Percentiles rank a stretch among this genome's conserved stretches.
These are phyloP conservation scores for Meriones psammophilus DNA, from an alignment of 2,797 vertebrate species.

Conservation along the genomic window DNA sequence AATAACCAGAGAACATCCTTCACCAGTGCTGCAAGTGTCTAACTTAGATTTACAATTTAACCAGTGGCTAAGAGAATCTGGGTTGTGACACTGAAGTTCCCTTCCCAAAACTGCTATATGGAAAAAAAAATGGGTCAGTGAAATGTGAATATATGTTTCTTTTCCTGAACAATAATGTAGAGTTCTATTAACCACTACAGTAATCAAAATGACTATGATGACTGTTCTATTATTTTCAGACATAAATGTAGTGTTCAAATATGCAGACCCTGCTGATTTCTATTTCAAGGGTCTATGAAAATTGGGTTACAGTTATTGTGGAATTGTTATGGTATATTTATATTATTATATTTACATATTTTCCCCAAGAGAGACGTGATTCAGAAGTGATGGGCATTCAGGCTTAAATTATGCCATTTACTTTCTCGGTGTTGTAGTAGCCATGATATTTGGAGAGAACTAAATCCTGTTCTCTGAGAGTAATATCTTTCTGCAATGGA, in stretches of 20 bases:
- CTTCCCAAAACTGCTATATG: slow-evolving; percentile 4
- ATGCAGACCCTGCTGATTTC: slow-evolving; percentile 11
- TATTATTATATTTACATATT: slow-evolving; percentile 35
- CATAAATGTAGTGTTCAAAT: slow-evolving; percentile 58
- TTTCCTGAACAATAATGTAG: neutral
- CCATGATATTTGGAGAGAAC: neutral
- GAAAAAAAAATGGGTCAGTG: slow-evolving; percentile 57
- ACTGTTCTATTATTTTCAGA: slow-evolving; percentile 51
- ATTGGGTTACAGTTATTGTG: slow-evolving; percentile 51
- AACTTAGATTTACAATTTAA: slow-evolving; percentile 4
- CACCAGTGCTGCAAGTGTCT: neutral
- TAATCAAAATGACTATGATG: slow-evolving; percentile 53
- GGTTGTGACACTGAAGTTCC: neutral
- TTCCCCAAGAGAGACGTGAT: slow-evolving; percentile 13
- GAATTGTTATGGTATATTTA: neutral
- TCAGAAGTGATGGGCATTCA: slow-evolving; percentile 16
- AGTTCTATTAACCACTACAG: slow-evolving; percentile 55
- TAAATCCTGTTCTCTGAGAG: neutral
- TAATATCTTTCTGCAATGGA: slow-evolving; percentile 23
- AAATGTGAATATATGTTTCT: slow-evolving; percentile 25
- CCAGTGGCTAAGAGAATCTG: neutral
- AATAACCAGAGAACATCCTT: neutral
- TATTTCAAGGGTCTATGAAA: slow-evolving; percentile 62
- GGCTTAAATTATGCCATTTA: neutral
- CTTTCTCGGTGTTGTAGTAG: neutral